Conservation (phyloP, 2,888 invertebrate genomes). For the Dugesia japonica region DNA sequence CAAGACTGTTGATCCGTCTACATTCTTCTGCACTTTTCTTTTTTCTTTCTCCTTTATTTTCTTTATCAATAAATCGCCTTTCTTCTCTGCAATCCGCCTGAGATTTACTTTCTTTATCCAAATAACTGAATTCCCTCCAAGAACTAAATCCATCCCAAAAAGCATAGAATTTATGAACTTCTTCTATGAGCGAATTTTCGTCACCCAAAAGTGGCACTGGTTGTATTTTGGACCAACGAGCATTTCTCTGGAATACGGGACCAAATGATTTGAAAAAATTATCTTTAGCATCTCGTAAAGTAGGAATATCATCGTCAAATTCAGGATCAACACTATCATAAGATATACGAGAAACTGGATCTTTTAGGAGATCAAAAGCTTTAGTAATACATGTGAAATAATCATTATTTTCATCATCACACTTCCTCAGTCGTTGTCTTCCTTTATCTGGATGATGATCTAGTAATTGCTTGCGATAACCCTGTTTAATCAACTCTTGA, state of each 20-base stretch:
- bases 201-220: conserved; percentile 69
- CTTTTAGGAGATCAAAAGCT: conserved; percentile 78
- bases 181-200: conserved; percentile 60
- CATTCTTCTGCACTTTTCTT: conserved; percentile 92
- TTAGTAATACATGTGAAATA: conserved; percentile 96
- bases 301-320: conserved; percentile 73
- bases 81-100: conserved; percentile 64
- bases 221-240: conserved; percentile 72
- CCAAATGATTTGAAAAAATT: conserved; percentile 58
- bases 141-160: conserved; percentile 94
- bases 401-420: conserved; percentile 63
- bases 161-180: conserved; percentile 80
- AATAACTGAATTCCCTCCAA: conserved; percentile 94
- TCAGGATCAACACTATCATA: conserved; percentile 90
- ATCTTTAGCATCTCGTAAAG: conserved; percentile 44
- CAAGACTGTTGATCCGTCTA: conserved; percentile 69
- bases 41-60: conserved; percentile 76
- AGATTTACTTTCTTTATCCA: conserved; percentile 95
- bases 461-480: conserved; percentile 69
- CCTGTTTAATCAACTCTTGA: conserved; percentile 77
- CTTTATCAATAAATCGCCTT: conserved; percentile 89
- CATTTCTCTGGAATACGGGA: conserved; percentile 51
- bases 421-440: conserved; percentile 64
- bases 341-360: conserved; percentile 63
- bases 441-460: conserved; percentile 96